These are phyloP conservation scores for Nephila pilipes DNA, from an alignment of 1,140 invertebrate genomes.

Conservation along the genomic window DNA sequence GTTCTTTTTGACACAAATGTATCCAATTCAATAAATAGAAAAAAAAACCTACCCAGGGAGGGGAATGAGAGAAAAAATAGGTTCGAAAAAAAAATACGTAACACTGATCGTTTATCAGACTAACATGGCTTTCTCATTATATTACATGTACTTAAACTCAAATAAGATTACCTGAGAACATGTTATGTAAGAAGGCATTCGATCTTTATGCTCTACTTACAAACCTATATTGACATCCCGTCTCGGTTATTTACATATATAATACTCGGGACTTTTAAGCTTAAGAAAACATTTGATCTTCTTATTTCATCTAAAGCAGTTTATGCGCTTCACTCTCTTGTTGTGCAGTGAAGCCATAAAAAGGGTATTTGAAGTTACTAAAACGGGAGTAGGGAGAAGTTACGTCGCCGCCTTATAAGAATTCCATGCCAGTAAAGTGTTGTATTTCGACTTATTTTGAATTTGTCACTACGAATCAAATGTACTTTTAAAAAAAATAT, in stretches of 20 bases:
- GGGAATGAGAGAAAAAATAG: too few species aligned
- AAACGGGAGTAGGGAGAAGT: not conserved
- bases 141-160: not conserved
- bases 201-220: not conserved
- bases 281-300: slow-evolving; percentile 12
- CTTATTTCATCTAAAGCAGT: not conserved
- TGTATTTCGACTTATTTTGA: not conserved
- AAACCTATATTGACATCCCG: slow-evolving; percentile 11
- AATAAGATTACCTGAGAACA: slow-evolving; percentile 9
- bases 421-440: not conserved
- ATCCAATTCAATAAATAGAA: too few species aligned
- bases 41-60: too few species aligned
- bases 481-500: not conserved
- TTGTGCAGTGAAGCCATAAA: slow-evolving; percentile 45
- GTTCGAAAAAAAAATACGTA: too few species aligned
- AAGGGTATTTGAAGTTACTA: slow-evolving; percentile 6
- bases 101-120: not conserved
- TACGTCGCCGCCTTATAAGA: not conserved
- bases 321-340: not conserved
- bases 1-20: too few species aligned
- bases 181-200: not conserved
- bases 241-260: slow-evolving; percentile 2
- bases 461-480: not conserved
- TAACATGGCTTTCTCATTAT: not conserved
- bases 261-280: not conserved